These are phyloP conservation scores for Lepidocyrtinus sp. DNA, from an alignment of 2,888 invertebrate species.

Conservation along the genomic window DNA sequence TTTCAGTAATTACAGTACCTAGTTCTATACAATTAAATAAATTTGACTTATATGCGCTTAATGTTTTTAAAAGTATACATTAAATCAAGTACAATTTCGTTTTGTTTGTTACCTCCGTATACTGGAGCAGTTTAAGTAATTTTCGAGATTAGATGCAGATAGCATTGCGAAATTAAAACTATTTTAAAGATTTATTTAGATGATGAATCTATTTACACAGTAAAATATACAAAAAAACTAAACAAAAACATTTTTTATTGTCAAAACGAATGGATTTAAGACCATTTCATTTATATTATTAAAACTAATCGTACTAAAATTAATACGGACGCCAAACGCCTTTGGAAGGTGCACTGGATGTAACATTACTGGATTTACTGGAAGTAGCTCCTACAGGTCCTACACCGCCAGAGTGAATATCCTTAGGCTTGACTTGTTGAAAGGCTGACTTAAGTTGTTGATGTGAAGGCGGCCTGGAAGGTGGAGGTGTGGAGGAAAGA, in stretches of 20 bases:
- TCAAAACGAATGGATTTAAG: slow-evolving; percentile 19
- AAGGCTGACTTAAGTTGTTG: slow-evolving; percentile 65
- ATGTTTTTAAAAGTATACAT: no score
- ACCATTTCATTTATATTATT: background rate
- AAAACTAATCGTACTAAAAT: slow-evolving; percentile 25
- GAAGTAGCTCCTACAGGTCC: slow-evolving; percentile 55
- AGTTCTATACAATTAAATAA: no score
- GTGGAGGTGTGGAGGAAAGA: slow-evolving; percentile 24
- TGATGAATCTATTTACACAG: background rate
- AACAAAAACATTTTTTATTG: background rate
- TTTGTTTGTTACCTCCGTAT: no score
- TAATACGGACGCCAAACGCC: slow-evolving; percentile 69
- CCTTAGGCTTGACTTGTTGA: slow-evolving; percentile 67
- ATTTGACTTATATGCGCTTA: no score
- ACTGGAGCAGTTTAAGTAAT: no score
- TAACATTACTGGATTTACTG: slow-evolving; percentile 54
- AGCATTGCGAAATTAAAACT: background rate
- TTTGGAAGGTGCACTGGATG: slow-evolving; percentile 66
- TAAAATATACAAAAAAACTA: background rate
- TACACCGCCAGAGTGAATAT: slow-evolving; percentile 56
- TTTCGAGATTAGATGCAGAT: background rate
- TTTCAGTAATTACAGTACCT: no score
- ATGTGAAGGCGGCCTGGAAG: background rate
- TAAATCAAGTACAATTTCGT: no score
- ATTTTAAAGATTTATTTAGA: background rate